Base-by-base conservation (phyloP, 2,888 invertebrate species). In the Acleris emargana region DNA sequence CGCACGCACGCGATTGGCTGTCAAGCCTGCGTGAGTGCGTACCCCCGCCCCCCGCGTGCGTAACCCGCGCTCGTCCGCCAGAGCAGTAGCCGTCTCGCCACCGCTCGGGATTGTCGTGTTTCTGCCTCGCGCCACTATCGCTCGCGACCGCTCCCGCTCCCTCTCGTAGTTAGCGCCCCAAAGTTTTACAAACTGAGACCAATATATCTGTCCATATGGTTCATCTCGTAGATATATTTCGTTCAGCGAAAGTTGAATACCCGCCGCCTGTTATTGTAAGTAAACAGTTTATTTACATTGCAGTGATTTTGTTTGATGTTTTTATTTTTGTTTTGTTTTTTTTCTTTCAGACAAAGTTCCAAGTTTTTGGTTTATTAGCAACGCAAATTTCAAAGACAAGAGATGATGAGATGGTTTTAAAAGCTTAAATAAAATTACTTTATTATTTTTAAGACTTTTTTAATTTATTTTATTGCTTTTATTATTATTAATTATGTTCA, bases 211-310 rank as follows among this genome's bases (percentile, higher is more conserved):
- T 94, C 95, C 95, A 95, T 95, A 96, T 96, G 96, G 96, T 96
- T 94, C 96, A 96, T 93, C 95, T 95, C 93, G 94, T 95, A 92
- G 95, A 95, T 93, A 94, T 95, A 91, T 95, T 95, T 93, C 95
- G 95, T 93, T 95, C 95, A 94, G 95, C 94, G 93, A 95, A 95
- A 89, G 95, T 95, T 94, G 96, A 95, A 91, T 95, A 95, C 93
- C 94, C 95, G 93, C 92, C 92, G 84, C 94, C 94, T 91, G 93
- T 94, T 94, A 95, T 95, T 94, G 95, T 95, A 93, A 95, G 95
- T 95, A 94, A 84, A 84, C 76, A 82, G 74, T 69, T 68, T 67
- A 73, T 66, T 69, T 58, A 63, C 69, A 69, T 70, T 22, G 58
- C 28, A 58, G 54, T 55, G 59, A 49, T 64, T 63, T 60, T 57